A percentile compares a stretch with the other conserved stretches of the same genome.
Evolutionary conservation across 64 coral and sea anemone genomes (phyloP).

Genomic region (Stichodactyla helianthus): DNA sequence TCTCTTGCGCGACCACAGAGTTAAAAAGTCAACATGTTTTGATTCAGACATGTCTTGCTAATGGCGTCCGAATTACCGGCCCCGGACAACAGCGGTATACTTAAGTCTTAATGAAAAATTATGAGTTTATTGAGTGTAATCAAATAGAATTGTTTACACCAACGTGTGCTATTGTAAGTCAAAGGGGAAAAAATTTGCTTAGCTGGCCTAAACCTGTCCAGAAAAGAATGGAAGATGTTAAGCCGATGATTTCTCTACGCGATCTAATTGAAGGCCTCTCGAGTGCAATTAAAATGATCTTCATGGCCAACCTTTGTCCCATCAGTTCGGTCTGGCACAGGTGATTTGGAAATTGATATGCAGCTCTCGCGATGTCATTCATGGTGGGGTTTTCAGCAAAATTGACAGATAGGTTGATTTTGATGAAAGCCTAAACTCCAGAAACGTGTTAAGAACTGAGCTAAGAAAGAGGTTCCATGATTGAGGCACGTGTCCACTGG

Average conservation of each 20-base stretch:
- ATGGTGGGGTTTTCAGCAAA: background rate
- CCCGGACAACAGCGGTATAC: background rate
- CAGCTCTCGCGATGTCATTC: background rate
- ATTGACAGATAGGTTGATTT: slow-evolving; percentile 11
- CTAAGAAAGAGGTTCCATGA: slow-evolving; percentile 2
- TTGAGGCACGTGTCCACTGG: background rate
- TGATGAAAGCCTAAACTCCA: slow-evolving; percentile 3
- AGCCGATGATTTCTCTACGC: slow-evolving; percentile 8
- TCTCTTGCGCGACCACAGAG: background rate
- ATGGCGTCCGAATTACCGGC: slow-evolving; percentile 1
- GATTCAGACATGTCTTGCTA: background rate
- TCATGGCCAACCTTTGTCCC: background rate
- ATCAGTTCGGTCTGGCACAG: background rate
- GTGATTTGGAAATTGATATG: background rate
- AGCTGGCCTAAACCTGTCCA: slow-evolving; percentile 10
- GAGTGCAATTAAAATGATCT: slow-evolving; percentile 5
- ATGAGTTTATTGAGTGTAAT: background rate
- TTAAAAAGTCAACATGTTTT: background rate
- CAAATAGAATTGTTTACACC: slow-evolving; percentile 5
- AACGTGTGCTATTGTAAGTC: slow-evolving; percentile 3
- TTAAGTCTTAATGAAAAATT: background rate
- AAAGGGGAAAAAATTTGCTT: background rate
- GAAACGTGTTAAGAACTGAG: slow-evolving; percentile 16
- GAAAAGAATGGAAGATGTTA: background rate
- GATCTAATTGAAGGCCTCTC: background rate